Evolutionary conservation across 2,888 invertebrate species (phyloP), one percentile per base, ranked within the genome.

Genomic region (Odontocolon sp.): DNA sequence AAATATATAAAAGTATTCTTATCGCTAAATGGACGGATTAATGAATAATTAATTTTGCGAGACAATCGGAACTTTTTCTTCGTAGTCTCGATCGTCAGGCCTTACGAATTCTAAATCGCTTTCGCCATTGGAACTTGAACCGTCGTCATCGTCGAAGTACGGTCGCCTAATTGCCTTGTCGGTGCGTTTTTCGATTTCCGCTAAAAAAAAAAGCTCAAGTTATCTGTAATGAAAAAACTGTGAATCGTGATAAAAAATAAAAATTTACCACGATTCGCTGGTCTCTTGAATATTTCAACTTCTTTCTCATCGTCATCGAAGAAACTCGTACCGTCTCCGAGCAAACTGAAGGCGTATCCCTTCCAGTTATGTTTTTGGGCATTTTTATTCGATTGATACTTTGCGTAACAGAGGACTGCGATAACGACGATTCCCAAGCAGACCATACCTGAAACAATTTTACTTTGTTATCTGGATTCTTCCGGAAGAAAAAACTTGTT

Each of bases 111-210:
- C 93, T 5, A 93, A 91, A 69, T 93, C 94, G 63, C 93, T 93
- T 5, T 88, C 93, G 1, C 89, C 93, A 59, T 93, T 93, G 0
- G 93, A 92, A 0, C 92, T 92, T 0, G 92, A 92, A 63, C 52
- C 64, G 36, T 95, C 94, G 26, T 95, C 94, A 80, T 95, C 95
- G 56, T 86, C 80, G 82, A 92, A 96, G 87, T 95, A 95, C 0
- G 95, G 95, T 84, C 93, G 92, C 84, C 84, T 91, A 18, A 81
- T 75, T 91, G 91, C 88, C 2, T 85, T 85, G 18, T 79, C 68
- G 42, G 78, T 52, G 3, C 78, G 75, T 16, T 74, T 45, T 16
- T 77, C 74, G 63, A 78, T 56, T 31, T 79, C 70, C 56, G 83
- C 80, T 31, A 71, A 81, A 81, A 47, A 14, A 77, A 80, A 57